phyloP scores from a whole-genome alignment of 2,797 vertebrate genomes.

The Pangasius djambal region DNA sequence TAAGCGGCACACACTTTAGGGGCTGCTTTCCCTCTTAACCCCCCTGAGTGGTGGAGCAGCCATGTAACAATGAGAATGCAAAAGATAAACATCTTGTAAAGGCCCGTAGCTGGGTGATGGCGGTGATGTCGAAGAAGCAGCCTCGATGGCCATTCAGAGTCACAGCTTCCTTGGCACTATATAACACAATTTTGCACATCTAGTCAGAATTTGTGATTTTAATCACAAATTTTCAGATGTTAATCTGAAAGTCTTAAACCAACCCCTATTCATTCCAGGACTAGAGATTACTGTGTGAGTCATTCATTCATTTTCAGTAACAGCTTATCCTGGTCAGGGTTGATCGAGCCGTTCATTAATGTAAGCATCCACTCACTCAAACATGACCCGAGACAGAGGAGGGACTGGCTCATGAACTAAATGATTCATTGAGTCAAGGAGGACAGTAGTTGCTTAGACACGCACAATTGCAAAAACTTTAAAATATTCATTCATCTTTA shows the following conservation, averaged over 20 bases:
- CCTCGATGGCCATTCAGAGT: not conserved
- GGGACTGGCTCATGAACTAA: not conserved
- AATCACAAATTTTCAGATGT: not conserved
- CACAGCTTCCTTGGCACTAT: not conserved
- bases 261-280: not conserved
- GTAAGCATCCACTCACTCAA: slow-evolving; percentile 20
- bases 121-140: not conserved
- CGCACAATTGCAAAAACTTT: not conserved
- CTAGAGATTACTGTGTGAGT: not conserved
- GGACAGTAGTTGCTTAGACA: not conserved
- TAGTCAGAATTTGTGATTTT: not conserved
- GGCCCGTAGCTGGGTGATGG: not conserved
- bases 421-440: slow-evolving; percentile 6
- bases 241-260: not conserved
- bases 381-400: slow-evolving; percentile 1
- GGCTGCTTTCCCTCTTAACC: slow-evolving; percentile 79
- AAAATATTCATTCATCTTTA: not conserved
- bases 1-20: slow-evolving; percentile 76
- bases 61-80: slow-evolving; percentile 53
- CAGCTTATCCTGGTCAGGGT: not conserved
- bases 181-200: not conserved
- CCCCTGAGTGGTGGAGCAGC: slow-evolving; percentile 59
- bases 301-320: slow-evolving; percentile 11
- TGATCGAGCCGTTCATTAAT: not conserved
- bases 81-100: slow-evolving; percentile 49